These are phyloP conservation scores for Anser cygnoides DNA, from an alignment of 2,113 vertebrate genomes.

Conservation along the genomic window DNA sequence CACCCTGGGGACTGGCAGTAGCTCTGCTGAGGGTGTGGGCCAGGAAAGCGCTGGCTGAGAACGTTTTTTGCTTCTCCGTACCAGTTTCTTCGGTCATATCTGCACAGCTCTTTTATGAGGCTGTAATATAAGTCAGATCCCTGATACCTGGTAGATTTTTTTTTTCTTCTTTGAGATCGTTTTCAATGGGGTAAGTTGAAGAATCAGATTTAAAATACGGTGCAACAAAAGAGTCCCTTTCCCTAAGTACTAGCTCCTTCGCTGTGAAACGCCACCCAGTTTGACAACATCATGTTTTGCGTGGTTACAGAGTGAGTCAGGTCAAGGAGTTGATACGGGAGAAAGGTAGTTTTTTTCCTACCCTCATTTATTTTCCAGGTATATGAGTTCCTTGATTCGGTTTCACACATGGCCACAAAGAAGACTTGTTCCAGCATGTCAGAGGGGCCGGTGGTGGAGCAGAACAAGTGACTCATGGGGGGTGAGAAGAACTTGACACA, in stretches of 20 bases:
- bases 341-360: background rate
- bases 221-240: background rate
- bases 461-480: background rate
- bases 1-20: background rate
- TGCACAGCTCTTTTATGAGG: background rate
- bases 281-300: background rate
- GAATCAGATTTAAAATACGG: background rate
- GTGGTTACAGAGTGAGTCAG: background rate
- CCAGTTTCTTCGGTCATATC: background rate
- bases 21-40: background rate
- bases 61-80: background rate
- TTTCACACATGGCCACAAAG: background rate
- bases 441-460: background rate
- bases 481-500: background rate
- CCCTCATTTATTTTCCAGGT: background rate
- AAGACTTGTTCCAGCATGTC: background rate
- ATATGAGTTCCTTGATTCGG: background rate
- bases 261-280: background rate
- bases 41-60: background rate
- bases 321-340: background rate
- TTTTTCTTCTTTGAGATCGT: background rate
- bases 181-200: background rate
- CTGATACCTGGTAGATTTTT: background rate
- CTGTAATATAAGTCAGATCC: background rate
- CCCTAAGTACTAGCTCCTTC: background rate